Conservation (phyloP, 2,888 invertebrate species). For the Syrphus vitripennis region DNA sequence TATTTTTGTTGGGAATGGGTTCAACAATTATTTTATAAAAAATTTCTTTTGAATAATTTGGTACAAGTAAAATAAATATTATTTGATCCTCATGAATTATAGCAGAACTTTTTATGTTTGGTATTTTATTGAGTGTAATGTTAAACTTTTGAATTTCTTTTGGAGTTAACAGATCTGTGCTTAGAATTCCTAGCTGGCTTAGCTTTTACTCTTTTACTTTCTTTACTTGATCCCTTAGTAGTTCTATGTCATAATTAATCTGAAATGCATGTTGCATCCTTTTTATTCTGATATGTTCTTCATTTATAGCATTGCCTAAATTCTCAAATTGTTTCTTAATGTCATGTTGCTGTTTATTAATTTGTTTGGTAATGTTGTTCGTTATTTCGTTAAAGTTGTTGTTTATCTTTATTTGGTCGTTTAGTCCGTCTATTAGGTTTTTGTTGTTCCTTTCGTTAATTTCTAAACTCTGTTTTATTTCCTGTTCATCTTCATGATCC, state of each 20-base stretch:
- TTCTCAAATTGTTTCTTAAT: no score
- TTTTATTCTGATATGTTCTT: neutral
- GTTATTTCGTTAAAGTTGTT: neutral
- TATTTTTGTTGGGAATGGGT: constrained; percentile 10
- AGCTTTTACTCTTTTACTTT: neutral
- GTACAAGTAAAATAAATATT: constrained; percentile 42
- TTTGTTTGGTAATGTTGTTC: neutral
- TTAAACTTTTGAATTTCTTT: constrained; percentile 32
- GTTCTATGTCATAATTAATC: neutral
- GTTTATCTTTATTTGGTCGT: neutral
- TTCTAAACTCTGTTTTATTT: constrained; percentile 2
- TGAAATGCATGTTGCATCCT: neutral
- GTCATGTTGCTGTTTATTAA: neutral
- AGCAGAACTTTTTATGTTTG: constrained; percentile 38
- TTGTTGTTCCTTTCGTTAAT: neutral
- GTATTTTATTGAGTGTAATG: constrained; percentile 23
- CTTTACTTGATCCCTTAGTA: neutral
- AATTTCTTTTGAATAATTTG: constrained; percentile 27
- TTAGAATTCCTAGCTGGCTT: neutral
- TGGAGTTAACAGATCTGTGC: constrained; percentile 13
- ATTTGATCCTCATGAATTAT: constrained; percentile 33
- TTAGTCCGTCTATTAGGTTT: constrained; percentile 6
- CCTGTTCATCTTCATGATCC: constrained; percentile 9
- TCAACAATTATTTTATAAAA: constrained; percentile 33
- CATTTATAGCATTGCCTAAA: no score